Conservation (phyloP, 2,113 vertebrate species). For the Mus spicilegus region DNA sequence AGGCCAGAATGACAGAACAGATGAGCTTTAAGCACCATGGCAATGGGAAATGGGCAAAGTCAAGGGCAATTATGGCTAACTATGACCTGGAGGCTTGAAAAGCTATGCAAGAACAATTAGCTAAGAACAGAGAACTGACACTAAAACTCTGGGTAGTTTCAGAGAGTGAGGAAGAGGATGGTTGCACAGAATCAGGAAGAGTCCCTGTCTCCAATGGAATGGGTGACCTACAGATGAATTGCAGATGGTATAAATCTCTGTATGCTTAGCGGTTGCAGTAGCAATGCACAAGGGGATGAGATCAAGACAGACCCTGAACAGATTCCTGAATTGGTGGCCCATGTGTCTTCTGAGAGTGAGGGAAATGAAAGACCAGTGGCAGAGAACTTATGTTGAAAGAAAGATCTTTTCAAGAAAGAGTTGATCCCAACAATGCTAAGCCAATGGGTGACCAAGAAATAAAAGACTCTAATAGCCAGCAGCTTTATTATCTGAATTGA, state of each 20-base stretch:
- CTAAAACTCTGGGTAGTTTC: slow-evolving; percentile 87
- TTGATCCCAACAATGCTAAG: not conserved
- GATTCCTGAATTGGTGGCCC: not conserved
- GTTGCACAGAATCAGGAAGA: slow-evolving; percentile 59
- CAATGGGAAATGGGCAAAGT: slow-evolving; percentile 96
- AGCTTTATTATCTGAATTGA: slow-evolving; percentile 82
- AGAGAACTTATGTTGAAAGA: slow-evolving; percentile 87
- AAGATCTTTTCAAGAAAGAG: slow-evolving; percentile 79
- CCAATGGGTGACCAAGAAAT: not conserved
- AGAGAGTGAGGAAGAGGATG: slow-evolving; percentile 83
- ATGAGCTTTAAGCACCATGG: slow-evolving; percentile 98
- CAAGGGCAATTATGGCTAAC: slow-evolving; percentile 94
- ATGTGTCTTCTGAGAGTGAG: slow-evolving; percentile 58
- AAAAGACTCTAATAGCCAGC: slow-evolving; percentile 57
- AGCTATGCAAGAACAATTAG: slow-evolving; percentile 95
- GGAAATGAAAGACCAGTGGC: slow-evolving; percentile 78
- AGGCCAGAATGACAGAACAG: slow-evolving; percentile 92
- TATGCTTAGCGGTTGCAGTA: slow-evolving; percentile 90
- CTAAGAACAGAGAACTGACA: slow-evolving; percentile 92
- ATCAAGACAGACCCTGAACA: not conserved
- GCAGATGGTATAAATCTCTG: slow-evolving; percentile 88
- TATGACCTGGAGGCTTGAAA: slow-evolving; percentile 93
- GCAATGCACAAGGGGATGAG: slow-evolving; percentile 63
- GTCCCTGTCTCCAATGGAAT: slow-evolving; percentile 79
- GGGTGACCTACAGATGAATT: slow-evolving; percentile 80